Base-by-base conservation (phyloP, 2,888 invertebrate species). In the Spodoptera picta region DNA sequence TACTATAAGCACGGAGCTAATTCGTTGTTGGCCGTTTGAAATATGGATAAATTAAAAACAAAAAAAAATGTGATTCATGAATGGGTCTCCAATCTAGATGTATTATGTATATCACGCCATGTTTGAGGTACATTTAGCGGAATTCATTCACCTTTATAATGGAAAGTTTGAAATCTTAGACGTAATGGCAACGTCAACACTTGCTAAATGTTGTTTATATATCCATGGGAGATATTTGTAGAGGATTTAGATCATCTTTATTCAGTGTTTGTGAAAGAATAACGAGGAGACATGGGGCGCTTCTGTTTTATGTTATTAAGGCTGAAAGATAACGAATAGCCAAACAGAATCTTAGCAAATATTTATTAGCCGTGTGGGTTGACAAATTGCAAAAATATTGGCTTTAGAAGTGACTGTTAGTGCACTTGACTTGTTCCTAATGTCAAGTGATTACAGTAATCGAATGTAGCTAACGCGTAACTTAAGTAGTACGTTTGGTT, bases 161-260 rank as follows among this genome's bases (percentile, higher is more conserved):
- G 65, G 72, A 76, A 79, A 76, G 72, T 79, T 65, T 72, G 36
- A 61, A 70, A 72, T 77, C 70, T 74, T 45, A 75, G 71, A 75
- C 71, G 65, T 75, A 71, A 75, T 75, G 55, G 71, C 58, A 75
- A 50, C 58, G 54, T 70, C 52, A 50, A 65, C 66, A 24, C 47
- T 64, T 49, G 51, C 44, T 55, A 36, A 59, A 58, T 58, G 48
- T 56, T 68, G 69, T 56, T 69, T 73, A 55, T 55, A 47, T 44
- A 68, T 69, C 73, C 60, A 60, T 45, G 12, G 52, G 42, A 67
- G 50, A 58, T 43, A 56, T 73, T 47, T 73, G 23, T 51, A 46
- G 45, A 42, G 7, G 9, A 68, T 68, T 68, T 46, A 60, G 45
- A 56, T 60, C 41, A 69, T 56, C 9, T 52, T 55, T 49, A 53